Percentiles rank a stretch among this genome's conserved stretches.
Evolutionary conservation across 2,888 invertebrate genomes (phyloP).

Genomic region (Melanargia galathea): DNA sequence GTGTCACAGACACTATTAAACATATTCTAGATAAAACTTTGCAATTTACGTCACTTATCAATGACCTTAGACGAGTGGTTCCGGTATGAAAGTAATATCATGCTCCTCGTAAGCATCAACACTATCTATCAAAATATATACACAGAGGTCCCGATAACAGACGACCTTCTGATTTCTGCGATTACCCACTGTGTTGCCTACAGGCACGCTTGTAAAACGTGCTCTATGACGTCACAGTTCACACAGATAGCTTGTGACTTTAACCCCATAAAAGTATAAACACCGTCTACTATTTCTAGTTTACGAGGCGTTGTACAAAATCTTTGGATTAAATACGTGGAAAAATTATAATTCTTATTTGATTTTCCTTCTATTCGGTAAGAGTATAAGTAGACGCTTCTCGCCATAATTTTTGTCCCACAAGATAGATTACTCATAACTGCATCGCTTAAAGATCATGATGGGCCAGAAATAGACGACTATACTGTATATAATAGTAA

Average conservation of each 20-base stretch:
- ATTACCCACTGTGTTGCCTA: slow-evolving; percentile 34
- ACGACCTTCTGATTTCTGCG: slow-evolving; percentile 43
- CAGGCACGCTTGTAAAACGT: slow-evolving; percentile 50
- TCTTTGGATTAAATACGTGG: not conserved
- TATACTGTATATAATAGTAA: too few relatives aligned
- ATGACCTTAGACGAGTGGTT: slow-evolving; percentile 29
- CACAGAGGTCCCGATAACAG: slow-evolving; percentile 47
- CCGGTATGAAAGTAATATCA: slow-evolving; percentile 37
- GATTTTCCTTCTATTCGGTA: too few relatives aligned
- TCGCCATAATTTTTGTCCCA: too few relatives aligned
- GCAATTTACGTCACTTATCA: slow-evolving; percentile 24
- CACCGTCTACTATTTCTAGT: slow-evolving; percentile 26
- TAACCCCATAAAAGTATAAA: slow-evolving; percentile 52
- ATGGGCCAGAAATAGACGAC: too few relatives aligned
- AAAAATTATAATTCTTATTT: too few relatives aligned
- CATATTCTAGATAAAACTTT: not conserved
- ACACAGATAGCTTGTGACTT: slow-evolving; percentile 50
- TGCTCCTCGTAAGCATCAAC: slow-evolving; percentile 40
- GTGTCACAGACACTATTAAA: not conserved
- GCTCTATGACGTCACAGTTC: slow-evolving; percentile 58
- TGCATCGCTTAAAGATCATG: too few relatives aligned
- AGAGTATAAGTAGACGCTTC: too few relatives aligned
- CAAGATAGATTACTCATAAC: too few relatives aligned
- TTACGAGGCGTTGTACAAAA: not conserved
- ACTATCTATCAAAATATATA: slow-evolving; percentile 43